These are phyloP conservation scores for Luscinia luscinia DNA, from an alignment of 2,797 vertebrate species.

Conservation along the genomic window DNA sequence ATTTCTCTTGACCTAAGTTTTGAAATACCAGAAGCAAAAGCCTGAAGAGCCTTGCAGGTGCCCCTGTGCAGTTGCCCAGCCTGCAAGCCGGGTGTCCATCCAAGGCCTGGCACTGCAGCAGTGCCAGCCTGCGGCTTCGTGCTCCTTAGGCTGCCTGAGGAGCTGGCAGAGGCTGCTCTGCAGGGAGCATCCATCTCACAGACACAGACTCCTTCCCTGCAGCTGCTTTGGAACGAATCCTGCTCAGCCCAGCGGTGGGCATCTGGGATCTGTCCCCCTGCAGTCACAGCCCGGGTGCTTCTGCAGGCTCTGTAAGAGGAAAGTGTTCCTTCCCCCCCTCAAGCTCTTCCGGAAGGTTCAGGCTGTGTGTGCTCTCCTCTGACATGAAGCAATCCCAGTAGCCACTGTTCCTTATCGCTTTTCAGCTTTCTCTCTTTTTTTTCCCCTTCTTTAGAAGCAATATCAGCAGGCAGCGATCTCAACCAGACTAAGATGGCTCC, in stretches of 20 bases:
- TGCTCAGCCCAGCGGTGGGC: not conserved
- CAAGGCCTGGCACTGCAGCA: not conserved
- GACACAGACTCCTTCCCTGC: not conserved
- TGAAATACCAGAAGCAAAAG: not conserved
- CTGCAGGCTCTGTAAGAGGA: not conserved
- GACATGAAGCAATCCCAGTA: not conserved
- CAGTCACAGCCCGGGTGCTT: not conserved
- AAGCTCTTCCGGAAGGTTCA: not conserved
- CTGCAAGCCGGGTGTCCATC: not conserved
- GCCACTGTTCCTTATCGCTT: not conserved
- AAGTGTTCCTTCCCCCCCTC: not conserved
- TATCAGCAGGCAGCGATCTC: not conserved
- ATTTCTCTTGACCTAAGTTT: not conserved
- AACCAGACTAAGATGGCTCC: not conserved
- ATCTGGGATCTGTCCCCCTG: not conserved
- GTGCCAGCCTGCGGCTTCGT: not conserved
- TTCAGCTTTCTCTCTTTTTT: not conserved
- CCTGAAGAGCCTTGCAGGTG: not conserved
- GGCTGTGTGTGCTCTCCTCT: not conserved
- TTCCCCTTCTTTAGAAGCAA: not conserved
- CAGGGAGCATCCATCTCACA: not conserved
- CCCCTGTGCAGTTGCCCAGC: fast-evolving
- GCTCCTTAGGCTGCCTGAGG: not conserved
- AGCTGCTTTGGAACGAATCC: not conserved
- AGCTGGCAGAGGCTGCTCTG: not conserved